Conservation (phyloP, 2,888 invertebrate species). For the Anaspis maculata region DNA sequence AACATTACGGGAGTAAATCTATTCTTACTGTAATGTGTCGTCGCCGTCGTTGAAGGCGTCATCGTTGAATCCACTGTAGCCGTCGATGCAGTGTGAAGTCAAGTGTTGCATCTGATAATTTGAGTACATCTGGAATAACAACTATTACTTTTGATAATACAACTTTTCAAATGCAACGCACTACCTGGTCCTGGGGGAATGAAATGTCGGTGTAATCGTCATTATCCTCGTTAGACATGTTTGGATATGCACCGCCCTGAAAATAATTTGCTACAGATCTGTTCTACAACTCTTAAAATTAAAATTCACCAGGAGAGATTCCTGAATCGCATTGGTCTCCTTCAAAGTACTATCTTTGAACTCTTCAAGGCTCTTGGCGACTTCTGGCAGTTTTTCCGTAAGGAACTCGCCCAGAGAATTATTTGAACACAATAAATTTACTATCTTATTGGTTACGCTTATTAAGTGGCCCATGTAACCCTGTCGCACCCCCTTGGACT, state of each 20-base stretch:
- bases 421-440: slow-evolving; percentile 45
- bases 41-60: slow-evolving; percentile 56
- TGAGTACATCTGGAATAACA: slow-evolving; percentile 43
- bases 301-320: slow-evolving; percentile 33
- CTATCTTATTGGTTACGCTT: slow-evolving; percentile 51
- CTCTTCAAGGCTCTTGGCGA: slow-evolving; percentile 38
- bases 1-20: neutral
- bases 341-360: slow-evolving; percentile 35
- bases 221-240: slow-evolving; percentile 45
- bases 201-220: slow-evolving; percentile 46
- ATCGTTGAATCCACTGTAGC: slow-evolving; percentile 52
- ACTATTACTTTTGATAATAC: neutral
- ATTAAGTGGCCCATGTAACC: slow-evolving; percentile 63
- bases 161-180: slow-evolving; percentile 1
- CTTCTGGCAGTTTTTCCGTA: slow-evolving; percentile 45
- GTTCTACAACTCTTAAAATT: neutral
- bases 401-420: slow-evolving; percentile 50
- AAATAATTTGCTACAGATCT: slow-evolving; percentile 6
- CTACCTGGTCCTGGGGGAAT: slow-evolving; percentile 36
- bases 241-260: slow-evolving; percentile 41
- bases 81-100: slow-evolving; percentile 52
- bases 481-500: slow-evolving; percentile 45
- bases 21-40: slow-evolving; percentile 47
- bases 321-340: slow-evolving; percentile 35
- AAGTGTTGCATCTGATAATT: slow-evolving; percentile 57